Conservation (phyloP, 2,797 vertebrate species). For the Rhinophrynus dorsalis region DNA sequence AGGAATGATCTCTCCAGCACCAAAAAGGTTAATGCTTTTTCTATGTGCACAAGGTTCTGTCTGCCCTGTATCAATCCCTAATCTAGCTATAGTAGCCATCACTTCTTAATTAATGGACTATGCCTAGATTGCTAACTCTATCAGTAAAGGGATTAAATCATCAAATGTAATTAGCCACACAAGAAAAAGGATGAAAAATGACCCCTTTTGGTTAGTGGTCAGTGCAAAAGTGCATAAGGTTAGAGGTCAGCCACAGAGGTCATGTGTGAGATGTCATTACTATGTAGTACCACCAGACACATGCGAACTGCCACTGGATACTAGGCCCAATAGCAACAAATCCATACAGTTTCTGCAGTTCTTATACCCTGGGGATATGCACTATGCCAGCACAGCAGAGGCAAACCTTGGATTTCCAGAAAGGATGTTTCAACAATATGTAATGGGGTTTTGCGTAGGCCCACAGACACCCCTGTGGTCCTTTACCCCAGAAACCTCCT, state of each 20-base stretch:
- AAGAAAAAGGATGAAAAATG: not conserved
- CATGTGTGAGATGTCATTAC: not conserved
- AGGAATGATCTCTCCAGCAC: no score
- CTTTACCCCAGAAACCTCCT: no score
- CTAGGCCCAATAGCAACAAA: not conserved
- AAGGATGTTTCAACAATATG: no score
- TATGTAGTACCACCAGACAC: not conserved
- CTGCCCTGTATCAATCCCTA: not conserved
- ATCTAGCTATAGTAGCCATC: not conserved
- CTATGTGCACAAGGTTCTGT: not conserved
- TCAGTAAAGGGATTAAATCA: slow-evolving; percentile 13
- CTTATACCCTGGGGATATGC: no score
- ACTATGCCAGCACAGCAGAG: no score
- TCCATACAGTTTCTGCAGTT: not conserved
- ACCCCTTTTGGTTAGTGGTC: slow-evolving; percentile 7
- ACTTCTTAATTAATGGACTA: slow-evolving; percentile 32
- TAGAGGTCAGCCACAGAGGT: not conserved
- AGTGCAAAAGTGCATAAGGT: not conserved
- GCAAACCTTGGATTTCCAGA: no score
- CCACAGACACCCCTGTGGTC: no score
- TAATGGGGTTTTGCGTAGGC: no score
- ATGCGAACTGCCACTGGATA: not conserved
- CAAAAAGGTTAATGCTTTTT: not conserved
- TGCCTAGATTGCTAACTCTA: not conserved
- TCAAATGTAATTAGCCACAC: slow-evolving; percentile 22